phyloP scores from a whole-genome alignment of 2,113 vertebrate species.

The Cichladusa arquata region DNA sequence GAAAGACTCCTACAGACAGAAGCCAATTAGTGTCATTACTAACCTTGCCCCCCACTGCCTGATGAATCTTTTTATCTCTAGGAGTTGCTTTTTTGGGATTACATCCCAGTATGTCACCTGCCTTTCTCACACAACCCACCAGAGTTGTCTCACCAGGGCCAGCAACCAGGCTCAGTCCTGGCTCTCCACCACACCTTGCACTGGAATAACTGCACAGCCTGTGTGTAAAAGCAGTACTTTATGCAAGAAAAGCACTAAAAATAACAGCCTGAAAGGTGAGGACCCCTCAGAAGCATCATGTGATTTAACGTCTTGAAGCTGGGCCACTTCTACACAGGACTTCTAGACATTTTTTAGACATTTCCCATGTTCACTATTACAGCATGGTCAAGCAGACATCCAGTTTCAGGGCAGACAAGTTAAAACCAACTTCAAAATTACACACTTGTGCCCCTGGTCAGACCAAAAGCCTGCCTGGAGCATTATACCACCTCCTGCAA shows the following conservation, averaged over 20 bases:
- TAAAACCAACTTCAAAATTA: neutral
- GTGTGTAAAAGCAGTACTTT: neutral
- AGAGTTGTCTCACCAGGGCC: neutral
- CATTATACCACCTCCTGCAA: rapidly evolving
- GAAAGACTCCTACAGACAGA: neutral
- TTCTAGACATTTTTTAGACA: neutral
- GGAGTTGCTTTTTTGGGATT: neutral
- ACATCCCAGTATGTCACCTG: rapidly evolving
- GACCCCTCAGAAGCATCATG: neutral
- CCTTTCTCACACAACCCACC: neutral
- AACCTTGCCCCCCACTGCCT: neutral
- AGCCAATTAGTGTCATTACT: neutral
- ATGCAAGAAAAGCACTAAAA: neutral
- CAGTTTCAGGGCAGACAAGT: neutral
- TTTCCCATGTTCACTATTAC: neutral
- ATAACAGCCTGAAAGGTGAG: neutral
- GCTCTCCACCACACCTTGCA: neutral
- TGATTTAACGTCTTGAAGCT: neutral
- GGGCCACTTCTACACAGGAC: neutral
- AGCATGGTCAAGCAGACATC: rapidly evolving
- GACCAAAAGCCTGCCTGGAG: neutral
- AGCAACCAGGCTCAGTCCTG: rapidly evolving
- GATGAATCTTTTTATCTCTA: neutral
- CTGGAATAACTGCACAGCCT: neutral
- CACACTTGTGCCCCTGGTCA: rapidly evolving